Base-by-base conservation (phyloP, 2,113 vertebrate species). In the Megaceryle maxima region DNA sequence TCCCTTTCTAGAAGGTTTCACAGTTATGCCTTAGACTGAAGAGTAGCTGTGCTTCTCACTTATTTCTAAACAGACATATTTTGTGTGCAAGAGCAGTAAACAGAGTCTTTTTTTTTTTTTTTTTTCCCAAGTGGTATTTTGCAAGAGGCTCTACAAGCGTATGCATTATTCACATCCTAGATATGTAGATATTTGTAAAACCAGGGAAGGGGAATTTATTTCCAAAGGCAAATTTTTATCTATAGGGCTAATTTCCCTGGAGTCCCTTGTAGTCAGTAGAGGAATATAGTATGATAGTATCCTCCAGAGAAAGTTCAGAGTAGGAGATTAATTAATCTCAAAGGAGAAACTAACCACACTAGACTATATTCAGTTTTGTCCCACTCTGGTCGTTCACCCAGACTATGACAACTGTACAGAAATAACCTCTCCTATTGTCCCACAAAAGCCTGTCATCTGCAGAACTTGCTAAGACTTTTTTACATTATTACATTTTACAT, bases 171-270 rank as follows among this genome's bases (percentile, higher is more conserved):
- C 91, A 96, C 24, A 41, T 70, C 29, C 33, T 26, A 72, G 60
- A 84, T 94, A 63, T 94, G 88, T 91, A 95, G 86, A 83, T 95
- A 94, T 95, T 95, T 95, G 88, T 94, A 56, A 91, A 60, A 95
- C 9, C 46, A 79, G 48, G 33, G 43, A 91, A 89, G 11, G 19
- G 64, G 26, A 94, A 84, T 84, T 17, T 64, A 92, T 95, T 97
- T 96, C 91, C 83, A 95, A 97, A 63, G 87, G 80, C 92, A 94
- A 94, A 95, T 97, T 97, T 96, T 96, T 95, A 66, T 82, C 92
- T 96, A 91, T 75, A 94, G 94, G 89, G 39, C 74, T 97, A 96
- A 92, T 97, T 95, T 96, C 92, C 96, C 91, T 75, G 35, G 83
- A 70, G 95, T 70, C 22, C 20, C 66, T 64, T 68, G 29, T 24